These are phyloP conservation scores for Candoia aspera DNA, from an alignment of 2,113 vertebrate genomes.

Conservation along the genomic window DNA sequence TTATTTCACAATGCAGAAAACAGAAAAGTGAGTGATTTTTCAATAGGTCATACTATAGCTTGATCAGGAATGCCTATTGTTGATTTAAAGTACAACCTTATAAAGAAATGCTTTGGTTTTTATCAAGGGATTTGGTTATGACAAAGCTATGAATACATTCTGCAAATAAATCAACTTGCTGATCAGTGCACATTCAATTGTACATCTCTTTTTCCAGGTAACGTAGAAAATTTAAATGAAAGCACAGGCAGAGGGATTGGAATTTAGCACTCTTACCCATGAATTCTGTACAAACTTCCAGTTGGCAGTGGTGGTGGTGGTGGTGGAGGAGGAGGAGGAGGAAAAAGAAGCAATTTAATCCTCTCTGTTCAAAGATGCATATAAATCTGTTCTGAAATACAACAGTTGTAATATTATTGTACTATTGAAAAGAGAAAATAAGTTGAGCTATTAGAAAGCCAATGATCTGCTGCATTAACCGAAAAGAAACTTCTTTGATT, in stretches of 20 bases:
- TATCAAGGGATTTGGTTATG: background rate
- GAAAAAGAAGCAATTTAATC: background rate
- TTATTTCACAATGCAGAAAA: background rate
- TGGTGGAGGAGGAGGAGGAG: background rate
- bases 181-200: background rate
- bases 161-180: background rate
- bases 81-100: background rate
- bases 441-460: too few species aligned
- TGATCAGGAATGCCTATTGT: background rate
- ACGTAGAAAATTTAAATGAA: background rate
- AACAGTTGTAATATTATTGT: too few species aligned
- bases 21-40: background rate
- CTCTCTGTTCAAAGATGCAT: background rate
- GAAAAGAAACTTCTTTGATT: too few species aligned
- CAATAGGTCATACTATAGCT: background rate
- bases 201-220: background rate
- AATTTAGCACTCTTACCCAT: background rate
- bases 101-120: background rate
- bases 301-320: background rate
- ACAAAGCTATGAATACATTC: background rate
- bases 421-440: too few species aligned
- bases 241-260: background rate
- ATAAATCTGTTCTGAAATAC: background rate
- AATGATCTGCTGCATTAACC: too few species aligned
- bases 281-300: fast-evolving